Base-by-base conservation (phyloP, 2,113 vertebrate species). In the Chauna torquata region DNA sequence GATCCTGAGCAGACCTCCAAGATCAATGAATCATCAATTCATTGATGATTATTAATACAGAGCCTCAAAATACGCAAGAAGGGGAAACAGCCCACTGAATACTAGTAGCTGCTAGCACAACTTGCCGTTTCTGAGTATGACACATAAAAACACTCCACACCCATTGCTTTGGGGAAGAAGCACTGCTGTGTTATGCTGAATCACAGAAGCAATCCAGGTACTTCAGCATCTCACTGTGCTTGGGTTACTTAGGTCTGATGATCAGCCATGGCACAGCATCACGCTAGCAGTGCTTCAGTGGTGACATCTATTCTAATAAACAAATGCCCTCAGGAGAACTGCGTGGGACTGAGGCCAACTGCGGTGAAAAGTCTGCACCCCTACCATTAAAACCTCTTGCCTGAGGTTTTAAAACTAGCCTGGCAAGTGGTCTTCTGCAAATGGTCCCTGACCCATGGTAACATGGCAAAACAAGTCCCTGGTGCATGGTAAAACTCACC, bases 101-200 rank as follows among this genome's bases (percentile, higher is more conserved):
- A 75, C 19, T 28, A 62, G n/a, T 3, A 88, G 40, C 22, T 62
- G 18, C 42, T n/a, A 66, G 38, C 19, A 44, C 65, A 87, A 34
- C 69, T 50, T 75, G n/a, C 25, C 59, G 18, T 23, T 84, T 32
- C 42, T 28, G 40, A 40, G 3, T 17, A 45, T 1, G 8, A 66
- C 50, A 50, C 9, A 25, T 8, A 32, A 83, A 88, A 76, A 1
- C 34, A 30, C 15, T 2, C 16, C 12, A 45, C 86, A 62, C 10
- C 17, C 32, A 12, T 18, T 82, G 86, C 28, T 79, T 55, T 57
- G 27, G 40, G 24, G 68, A 52, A 82, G 84, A 82, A 77, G 57
- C 38, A 66, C 0, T 0, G 42, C n/a, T 64, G 0, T 2, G 6
- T 66, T 22, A 45, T 42, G 68, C 55, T 68, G 61, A 78, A 55